A percentile compares a stretch with the other conserved stretches of the same genome.
phyloP scores from a whole-genome alignment of 2,888 invertebrate genomes.

The Hydraecia micacea region DNA sequence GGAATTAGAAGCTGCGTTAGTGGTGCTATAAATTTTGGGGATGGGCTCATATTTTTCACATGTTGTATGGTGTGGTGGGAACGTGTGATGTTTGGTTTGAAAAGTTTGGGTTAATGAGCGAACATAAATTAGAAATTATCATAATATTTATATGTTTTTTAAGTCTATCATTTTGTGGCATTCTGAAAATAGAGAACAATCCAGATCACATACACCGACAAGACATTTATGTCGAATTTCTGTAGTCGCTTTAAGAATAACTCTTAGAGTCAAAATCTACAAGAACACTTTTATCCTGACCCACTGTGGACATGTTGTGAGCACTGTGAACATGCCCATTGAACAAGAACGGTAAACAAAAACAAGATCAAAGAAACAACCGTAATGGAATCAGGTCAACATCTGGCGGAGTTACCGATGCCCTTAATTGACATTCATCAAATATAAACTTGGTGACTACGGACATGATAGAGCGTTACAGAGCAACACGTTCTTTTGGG shows the following conservation, averaged over 20 bases:
- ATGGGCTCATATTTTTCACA: slow-evolving; percentile 62
- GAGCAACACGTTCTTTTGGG: not conserved
- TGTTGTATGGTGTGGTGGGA: slow-evolving; percentile 45
- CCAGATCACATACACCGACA: not conserved
- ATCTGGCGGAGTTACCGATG: slow-evolving; percentile 16
- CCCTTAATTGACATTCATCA: slow-evolving; percentile 6
- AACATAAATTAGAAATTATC: slow-evolving; percentile 52
- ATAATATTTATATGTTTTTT: slow-evolving; percentile 34
- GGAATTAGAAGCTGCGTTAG: slow-evolving; percentile 68
- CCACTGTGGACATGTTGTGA: no score
- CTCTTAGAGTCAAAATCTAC: not conserved
- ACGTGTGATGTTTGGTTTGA: slow-evolving; percentile 51
- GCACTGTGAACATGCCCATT: no score
- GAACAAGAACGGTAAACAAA: slow-evolving; percentile 26
- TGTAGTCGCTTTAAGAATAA: not conserved
- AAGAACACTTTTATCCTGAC: not conserved
- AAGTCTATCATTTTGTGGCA: not conserved
- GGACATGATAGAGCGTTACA: no score
- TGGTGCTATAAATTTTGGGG: slow-evolving; percentile 64
- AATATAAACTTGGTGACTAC: not conserved
- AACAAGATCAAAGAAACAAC: slow-evolving; percentile 30
- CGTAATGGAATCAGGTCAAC: slow-evolving; percentile 16
- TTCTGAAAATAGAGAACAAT: not conserved
- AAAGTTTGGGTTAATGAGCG: slow-evolving; percentile 51
- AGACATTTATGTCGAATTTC: not conserved